Conservation (phyloP, 2,888 invertebrate species). For the Calliphora vomitoria region DNA sequence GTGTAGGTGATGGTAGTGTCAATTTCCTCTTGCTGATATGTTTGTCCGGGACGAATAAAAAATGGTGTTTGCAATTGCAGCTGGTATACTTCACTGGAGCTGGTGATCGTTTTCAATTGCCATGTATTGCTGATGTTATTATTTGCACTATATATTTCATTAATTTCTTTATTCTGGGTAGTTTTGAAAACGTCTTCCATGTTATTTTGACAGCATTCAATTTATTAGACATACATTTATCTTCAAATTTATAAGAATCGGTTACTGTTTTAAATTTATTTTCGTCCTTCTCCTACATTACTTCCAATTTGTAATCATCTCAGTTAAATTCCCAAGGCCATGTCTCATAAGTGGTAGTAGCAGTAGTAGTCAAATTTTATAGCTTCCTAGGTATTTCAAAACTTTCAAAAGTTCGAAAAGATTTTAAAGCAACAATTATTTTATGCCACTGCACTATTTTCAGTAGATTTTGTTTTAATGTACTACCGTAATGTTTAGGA, state of each 20-base stretch:
- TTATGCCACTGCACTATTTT: neutral
- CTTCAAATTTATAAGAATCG: neutral
- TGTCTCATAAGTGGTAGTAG: no score
- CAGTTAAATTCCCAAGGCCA: no score
- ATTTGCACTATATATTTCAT: slow-evolving; percentile 46
- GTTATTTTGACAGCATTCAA: slow-evolving; percentile 33
- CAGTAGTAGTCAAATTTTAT: no score
- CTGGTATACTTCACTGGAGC: neutral
- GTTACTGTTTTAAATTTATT: no score
- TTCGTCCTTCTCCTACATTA: neutral
- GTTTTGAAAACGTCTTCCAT: slow-evolving; percentile 53
- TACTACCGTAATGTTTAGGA: slow-evolving; percentile 15
- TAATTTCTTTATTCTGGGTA: slow-evolving; percentile 42
- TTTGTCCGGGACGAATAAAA: slow-evolving; percentile 26
- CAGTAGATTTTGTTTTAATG: neutral
- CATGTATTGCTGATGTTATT: slow-evolving; percentile 31
- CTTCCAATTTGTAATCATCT: no score
- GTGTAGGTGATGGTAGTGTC: neutral
- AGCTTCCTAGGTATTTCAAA: no score
- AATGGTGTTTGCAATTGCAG: slow-evolving; percentile 32
- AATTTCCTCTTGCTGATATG: slow-evolving; percentile 4
- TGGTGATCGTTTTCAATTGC: slow-evolving; percentile 36
- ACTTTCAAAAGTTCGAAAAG: neutral
- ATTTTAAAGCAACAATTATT: neutral
- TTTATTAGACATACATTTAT: slow-evolving; percentile 5